Evolutionary conservation across 2,888 invertebrate species (phyloP), one percentile per base, ranked within the genome.

Genomic region (Cephus sareptanus): DNA sequence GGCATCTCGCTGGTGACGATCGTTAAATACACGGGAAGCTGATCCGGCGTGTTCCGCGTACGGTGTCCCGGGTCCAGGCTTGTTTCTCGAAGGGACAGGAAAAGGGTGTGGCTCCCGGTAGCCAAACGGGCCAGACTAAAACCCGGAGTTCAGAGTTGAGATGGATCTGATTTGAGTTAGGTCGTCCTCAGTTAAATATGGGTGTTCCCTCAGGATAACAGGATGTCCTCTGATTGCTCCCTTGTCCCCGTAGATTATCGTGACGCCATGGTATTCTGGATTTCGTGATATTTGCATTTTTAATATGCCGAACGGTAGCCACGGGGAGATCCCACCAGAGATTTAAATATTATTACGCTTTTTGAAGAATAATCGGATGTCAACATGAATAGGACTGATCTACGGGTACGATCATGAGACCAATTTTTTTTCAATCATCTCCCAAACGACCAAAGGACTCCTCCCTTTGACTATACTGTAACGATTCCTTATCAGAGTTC

Each of bases 181-280:
- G 76, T 79, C 81, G 79, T 80, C 77, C 77, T 74, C 79, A 82
- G 73, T 85, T 86, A 84, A 87, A 84, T 83, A 87, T 85, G 88
- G 88, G 85, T 88, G 87, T 88, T 88, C 86, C 87, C 86, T 56
- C 80, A 81, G 88, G 87, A 89, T 88, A 89, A 89, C 89, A 89
- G 88, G 87, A 89, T 89, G 89, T 88, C 87, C 75, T 83, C 84
- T 88, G 89, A 89, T 89, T 88, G 89, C 87, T 82, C 85, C 81
- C 88, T 89, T 89, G 88, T 89, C 88, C 86, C 71, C 82, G 79
- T 80, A 87, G 87, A 88, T 88, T 88, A 88, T 84, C 83, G 80
- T 81, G 56, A 71, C 37, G 75, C 40, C 78, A 76, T 68, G 80
- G 13, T 81, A 83, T 82, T 79, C 81, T 76, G 82, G 83, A 84